Conservation (phyloP, 1,140 invertebrate species). For the Magallana angulata region DNA sequence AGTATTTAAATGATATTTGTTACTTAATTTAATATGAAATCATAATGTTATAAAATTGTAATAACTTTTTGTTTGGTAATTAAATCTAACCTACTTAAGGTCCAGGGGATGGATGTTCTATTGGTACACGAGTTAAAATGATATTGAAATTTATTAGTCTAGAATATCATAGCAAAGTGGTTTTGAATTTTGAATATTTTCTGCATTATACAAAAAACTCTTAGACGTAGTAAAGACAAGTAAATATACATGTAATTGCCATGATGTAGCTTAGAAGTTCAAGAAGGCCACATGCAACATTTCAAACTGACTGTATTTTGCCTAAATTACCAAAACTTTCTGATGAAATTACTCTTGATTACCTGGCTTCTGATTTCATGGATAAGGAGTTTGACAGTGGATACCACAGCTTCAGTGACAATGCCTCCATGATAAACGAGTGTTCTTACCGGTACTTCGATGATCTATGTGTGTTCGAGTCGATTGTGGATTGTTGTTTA, state of each 20-base stretch:
- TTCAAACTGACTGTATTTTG: background rate
- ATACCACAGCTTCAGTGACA: constrained; percentile 39
- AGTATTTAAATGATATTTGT: no score
- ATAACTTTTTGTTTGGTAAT: no score
- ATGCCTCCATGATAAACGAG: background rate
- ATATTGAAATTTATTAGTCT: no score
- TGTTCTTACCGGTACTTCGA: background rate
- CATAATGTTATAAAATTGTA: no score
- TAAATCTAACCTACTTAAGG: no score
- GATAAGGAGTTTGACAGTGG: constrained; percentile 43
- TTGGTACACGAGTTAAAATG: no score
- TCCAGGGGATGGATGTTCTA: no score
- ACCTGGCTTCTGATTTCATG: constrained; percentile 48
- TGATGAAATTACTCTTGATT: background rate
- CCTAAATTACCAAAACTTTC: background rate
- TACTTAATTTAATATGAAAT: no score
- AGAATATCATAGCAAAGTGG: no score
- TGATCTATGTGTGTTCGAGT: background rate
- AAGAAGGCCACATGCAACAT: background rate
- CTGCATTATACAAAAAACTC: no score
- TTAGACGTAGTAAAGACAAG: no score
- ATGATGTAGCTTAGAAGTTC: constrained; percentile 31
- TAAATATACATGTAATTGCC: background rate
- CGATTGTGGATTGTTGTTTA: background rate
- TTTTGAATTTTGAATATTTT: no score